Evolutionary conservation across 2,888 invertebrate genomes (phyloP).

Genomic region (Geotrupes spiniger): DNA sequence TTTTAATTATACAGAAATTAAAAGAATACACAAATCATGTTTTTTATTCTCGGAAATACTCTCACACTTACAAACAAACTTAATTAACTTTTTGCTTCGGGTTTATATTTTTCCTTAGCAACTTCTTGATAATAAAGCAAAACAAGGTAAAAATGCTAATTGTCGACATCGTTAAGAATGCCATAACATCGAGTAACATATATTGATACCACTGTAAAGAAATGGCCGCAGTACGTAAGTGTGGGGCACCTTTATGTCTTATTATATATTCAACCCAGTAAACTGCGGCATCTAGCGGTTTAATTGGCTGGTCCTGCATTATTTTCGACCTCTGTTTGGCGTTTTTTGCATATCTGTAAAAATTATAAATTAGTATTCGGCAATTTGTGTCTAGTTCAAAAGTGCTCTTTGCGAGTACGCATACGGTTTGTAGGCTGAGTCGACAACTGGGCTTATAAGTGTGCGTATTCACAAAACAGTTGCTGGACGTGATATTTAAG

Average conservation of each 20-base stretch:
- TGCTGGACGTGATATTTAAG: no score
- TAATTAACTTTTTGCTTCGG: conserved; percentile 10
- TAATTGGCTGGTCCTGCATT: conserved; percentile 36
- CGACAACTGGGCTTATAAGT: no score
- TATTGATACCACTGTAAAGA: conserved; percentile 36
- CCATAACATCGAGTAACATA: conserved; percentile 34
- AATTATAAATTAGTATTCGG: not conserved
- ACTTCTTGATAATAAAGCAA: conserved; percentile 4
- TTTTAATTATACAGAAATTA: no score
- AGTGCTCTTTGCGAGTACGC: no score
- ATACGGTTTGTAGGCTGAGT: no score
- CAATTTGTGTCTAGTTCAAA: not conserved
- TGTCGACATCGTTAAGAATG: conserved; percentile 10
- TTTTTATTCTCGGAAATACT: not conserved
- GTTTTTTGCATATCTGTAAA: conserved; percentile 22
- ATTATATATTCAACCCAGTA: conserved; percentile 42
- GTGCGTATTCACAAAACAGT: no score
- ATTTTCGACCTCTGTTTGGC: conserved; percentile 32
- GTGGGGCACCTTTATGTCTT: conserved; percentile 37
- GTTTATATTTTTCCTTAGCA: not conserved
- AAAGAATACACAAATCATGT: no score
- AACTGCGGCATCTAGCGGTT: conserved; percentile 36
- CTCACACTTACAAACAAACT: not conserved
- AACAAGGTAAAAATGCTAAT: not conserved
- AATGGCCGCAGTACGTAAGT: conserved; percentile 35